Evolutionary conservation across 2,113 vertebrate genomes (phyloP), one percentile per base, ranked within the genome.

Genomic region (Psephotus haematonotus): DNA sequence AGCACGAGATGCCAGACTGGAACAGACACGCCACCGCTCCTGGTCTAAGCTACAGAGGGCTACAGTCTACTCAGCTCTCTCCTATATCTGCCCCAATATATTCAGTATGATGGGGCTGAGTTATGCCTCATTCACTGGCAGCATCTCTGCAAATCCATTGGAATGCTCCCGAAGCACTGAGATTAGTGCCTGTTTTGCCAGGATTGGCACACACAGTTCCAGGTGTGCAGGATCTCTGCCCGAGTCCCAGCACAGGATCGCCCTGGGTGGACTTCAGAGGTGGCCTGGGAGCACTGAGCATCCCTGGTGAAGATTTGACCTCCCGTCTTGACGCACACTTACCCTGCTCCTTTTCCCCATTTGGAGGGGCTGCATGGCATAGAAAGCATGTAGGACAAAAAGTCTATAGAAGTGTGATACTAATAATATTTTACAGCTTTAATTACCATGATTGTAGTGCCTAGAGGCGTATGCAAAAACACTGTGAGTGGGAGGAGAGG

Each of bases 391-490:
- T 31, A 59, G 64, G 92, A 93, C 0, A 0, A 93, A 69, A 93
- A 92, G 46, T 46, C 84, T 80, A 27, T 18, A 46, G 39, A 79
- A 81, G 91, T 46, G 80, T n/a, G 90, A 90, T 88, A 52, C 72
- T 92, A 93, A 90, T 93, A 93, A 95, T 93, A 95, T 95, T 96
- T 97, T 87, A 95, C 84, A 82, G 87, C 87, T 92, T 91, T 97
- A 97, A 97, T 97, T 95, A 95, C 93, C 50, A 39, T 80, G 93
- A 90, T 78, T 86, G 96, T 93, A 77, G 96, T 63, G 96, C 96
- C 96, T 90, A 81, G 82, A 89, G 97, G 90, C 67, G 25, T 86
- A 91, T 93, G 95, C 95, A 93, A 93, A 95, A 94, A 33, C 91
- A 81, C 37, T 79, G 47, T 82, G 96, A 87, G 95, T 93, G 92